phyloP scores from a whole-genome alignment of 1,140 invertebrate species.

The Spodoptera frugiperda region DNA sequence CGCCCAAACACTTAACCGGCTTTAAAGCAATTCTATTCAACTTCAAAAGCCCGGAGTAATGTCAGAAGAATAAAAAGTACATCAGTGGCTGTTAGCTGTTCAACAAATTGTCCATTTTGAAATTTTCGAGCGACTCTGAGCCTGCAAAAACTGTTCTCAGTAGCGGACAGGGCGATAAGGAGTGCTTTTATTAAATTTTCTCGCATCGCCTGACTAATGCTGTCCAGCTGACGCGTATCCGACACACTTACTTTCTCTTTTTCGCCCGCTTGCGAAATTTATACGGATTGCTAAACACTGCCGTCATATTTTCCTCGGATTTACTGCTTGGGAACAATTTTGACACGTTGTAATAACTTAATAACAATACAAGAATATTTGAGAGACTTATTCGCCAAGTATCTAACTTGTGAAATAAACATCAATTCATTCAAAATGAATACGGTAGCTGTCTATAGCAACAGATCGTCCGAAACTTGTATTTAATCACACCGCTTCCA shows the following conservation, averaged over 20 bases:
- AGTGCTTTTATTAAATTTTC: conserved; percentile 83
- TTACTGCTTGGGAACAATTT: conserved; percentile 22
- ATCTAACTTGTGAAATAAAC: conserved; percentile 3
- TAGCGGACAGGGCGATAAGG: conserved; percentile 65
- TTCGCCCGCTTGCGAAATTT: conserved; percentile 62
- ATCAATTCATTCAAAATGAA: conserved; percentile 15
- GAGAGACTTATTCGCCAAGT: not conserved
- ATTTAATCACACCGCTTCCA: conserved; percentile 50
- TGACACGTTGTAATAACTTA: conserved; percentile 27
- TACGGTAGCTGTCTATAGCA: conserved; percentile 10
- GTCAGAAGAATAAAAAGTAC: conserved; percentile 38
- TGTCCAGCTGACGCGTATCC: conserved; percentile 79
- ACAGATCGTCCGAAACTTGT: conserved; percentile 38
- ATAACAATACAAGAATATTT: not conserved
- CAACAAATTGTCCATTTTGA: conserved; percentile 44
- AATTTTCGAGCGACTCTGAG: conserved; percentile 35
- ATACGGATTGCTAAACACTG: conserved; percentile 56
- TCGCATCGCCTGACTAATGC: conserved; percentile 82
- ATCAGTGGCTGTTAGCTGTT: conserved; percentile 37
- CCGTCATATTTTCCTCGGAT: conserved; percentile 39
- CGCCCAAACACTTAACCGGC: conserved; percentile 24
- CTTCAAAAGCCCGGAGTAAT: conserved; percentile 28
- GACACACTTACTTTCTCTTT: conserved; percentile 76
- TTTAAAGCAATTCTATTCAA: conserved; percentile 39
- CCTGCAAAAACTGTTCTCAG: conserved; percentile 46